These are phyloP conservation scores for Phaethornis superciliosus DNA, from an alignment of 2,113 vertebrate species.

Conservation along the genomic window DNA sequence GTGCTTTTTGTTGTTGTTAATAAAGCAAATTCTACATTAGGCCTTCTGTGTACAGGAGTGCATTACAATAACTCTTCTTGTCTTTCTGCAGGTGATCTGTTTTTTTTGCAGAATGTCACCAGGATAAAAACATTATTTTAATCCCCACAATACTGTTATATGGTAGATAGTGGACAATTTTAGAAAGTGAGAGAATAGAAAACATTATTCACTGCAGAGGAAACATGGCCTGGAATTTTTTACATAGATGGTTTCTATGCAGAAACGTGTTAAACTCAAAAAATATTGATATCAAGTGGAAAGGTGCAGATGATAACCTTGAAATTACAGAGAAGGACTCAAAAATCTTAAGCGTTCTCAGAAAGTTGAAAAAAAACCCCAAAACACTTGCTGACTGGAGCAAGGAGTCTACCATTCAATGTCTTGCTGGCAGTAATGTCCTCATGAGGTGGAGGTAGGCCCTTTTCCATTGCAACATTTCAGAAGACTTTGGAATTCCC, in stretches of 20 bases:
- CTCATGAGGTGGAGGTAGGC: fast-evolving
- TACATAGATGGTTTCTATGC: not conserved
- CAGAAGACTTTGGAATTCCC: not conserved
- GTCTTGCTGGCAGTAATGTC: not conserved
- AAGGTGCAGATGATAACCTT: not conserved
- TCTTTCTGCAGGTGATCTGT: not conserved
- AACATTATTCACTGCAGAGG: not conserved
- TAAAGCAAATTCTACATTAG: not conserved
- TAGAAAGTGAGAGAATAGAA: not conserved
- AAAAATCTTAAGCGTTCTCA: not conserved
- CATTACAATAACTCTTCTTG: not conserved
- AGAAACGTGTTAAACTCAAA: not conserved
- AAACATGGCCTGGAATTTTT: not conserved
- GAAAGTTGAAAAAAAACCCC: not conserved
- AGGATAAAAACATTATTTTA: not conserved
- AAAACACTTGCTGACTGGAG: not conserved
- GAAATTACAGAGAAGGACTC: not conserved
- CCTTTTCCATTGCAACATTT: not conserved
- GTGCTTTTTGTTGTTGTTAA: not conserved
- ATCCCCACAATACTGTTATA: not conserved
- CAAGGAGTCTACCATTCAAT: not conserved
- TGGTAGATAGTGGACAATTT: not conserved
- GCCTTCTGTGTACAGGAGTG: not conserved
- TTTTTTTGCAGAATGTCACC: not conserved
- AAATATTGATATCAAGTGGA: not conserved